These are phyloP conservation scores for Sebastes baramenuke DNA, from an alignment of 2,797 vertebrate genomes.

Conservation along the genomic window DNA sequence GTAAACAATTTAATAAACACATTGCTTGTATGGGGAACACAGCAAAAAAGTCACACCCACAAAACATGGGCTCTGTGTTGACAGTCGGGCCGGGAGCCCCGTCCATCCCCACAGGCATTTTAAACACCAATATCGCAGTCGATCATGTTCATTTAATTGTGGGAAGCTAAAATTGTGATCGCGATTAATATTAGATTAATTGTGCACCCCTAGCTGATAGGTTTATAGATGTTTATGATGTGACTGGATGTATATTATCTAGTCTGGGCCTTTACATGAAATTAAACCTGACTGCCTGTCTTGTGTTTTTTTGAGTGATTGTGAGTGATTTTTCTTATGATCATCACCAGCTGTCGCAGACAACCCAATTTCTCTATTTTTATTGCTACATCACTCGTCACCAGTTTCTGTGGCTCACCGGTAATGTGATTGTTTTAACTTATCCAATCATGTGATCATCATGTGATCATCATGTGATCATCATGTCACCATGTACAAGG, in stretches of 20 bases:
- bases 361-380: not conserved
- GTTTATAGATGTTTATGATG: not conserved
- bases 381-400: not conserved
- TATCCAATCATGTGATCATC: slow-evolving; percentile 14
- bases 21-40: no score
- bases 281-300: not conserved
- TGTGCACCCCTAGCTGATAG: no score
- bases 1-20: no score
- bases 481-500: not conserved
- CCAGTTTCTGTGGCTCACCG: slow-evolving; percentile 1
- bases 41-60: no score
- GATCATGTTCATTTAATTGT: no score
- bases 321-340: not conserved
- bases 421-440: slow-evolving; percentile 4
- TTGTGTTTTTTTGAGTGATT: not conserved
- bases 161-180: no score
- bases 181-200: no score
- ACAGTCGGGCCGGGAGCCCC: no score
- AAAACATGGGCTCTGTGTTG: no score
- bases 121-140: no score
- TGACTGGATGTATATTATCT: not conserved
- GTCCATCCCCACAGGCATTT: no score
- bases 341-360: not conserved
- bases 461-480: slow-evolving; percentile 15
- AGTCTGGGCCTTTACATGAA: not conserved